These are phyloP conservation scores for Falcaria lacertinaria DNA, from an alignment of 2,888 invertebrate genomes.

Conservation along the genomic window DNA sequence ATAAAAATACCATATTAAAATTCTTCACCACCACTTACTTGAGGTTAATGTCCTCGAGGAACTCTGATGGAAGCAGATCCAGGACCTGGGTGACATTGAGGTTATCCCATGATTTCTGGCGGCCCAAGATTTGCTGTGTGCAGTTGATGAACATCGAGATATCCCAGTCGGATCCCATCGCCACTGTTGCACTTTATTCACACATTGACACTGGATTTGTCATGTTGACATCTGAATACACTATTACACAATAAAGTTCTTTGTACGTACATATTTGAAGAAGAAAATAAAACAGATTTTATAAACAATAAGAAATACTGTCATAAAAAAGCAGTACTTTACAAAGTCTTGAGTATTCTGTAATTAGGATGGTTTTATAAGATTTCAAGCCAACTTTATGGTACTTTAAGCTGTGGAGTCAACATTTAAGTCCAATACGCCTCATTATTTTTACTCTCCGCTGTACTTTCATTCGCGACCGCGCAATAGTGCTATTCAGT, in stretches of 20 bases:
- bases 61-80: slow-evolving; percentile 56
- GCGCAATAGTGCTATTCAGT: background rate
- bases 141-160: slow-evolving; percentile 68
- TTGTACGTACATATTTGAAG: too few species aligned
- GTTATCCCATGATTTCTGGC: slow-evolving; percentile 52
- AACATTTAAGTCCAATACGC: background rate
- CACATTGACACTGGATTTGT: slow-evolving; percentile 9
- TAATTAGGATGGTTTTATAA: background rate
- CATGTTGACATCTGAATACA: slow-evolving; percentile 10
- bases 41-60: slow-evolving; percentile 61
- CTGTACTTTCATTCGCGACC: background rate
- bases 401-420: background rate
- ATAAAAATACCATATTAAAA: too few species aligned
- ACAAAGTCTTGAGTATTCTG: background rate
- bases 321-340: background rate
- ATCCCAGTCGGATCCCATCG: slow-evolving; percentile 65
- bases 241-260: background rate
- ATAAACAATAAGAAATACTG: background rate
- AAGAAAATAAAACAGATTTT: too few species aligned
- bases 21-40: too few species aligned
- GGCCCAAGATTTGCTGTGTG: slow-evolving; percentile 60
- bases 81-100: slow-evolving; percentile 65
- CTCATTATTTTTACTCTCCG: background rate
- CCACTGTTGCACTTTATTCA: slow-evolving; percentile 23
- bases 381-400: background rate